Conservation (phyloP, 2,888 invertebrate genomes). For the Tupiocoris notatus region DNA sequence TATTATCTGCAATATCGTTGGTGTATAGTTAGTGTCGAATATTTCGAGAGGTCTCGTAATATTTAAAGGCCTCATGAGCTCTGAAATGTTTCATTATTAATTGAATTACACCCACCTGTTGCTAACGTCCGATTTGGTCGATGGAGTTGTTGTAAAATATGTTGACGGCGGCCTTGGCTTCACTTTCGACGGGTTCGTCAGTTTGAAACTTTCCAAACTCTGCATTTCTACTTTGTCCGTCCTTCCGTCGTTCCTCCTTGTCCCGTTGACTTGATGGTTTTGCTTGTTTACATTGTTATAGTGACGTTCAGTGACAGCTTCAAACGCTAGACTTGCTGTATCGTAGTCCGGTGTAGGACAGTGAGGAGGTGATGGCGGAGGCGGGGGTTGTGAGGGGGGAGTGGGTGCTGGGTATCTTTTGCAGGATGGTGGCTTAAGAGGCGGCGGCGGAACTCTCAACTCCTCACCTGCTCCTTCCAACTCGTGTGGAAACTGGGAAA, state of each 20-base stretch:
- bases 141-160: conserved; percentile 60
- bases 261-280: background rate
- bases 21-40: too few species aligned
- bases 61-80: too few species aligned
- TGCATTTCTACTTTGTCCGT: conserved; percentile 70
- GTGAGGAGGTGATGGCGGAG: conserved; percentile 58
- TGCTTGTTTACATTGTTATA: background rate
- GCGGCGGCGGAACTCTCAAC: background rate
- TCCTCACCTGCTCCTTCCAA: conserved; percentile 16
- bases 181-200: conserved; percentile 64
- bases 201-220: conserved; percentile 71
- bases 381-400: conserved; percentile 52
- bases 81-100: too few species aligned
- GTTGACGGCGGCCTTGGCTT: conserved; percentile 67
- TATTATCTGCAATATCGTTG: too few species aligned
- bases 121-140: conserved; percentile 27
- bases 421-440: conserved; percentile 18
- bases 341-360: conserved; percentile 62
- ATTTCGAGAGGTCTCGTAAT: too few species aligned
- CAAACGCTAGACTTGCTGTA: conserved; percentile 52
- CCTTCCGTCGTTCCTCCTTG: conserved; percentile 47
- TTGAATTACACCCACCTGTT: conserved; percentile 44
- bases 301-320: conserved; percentile 36
- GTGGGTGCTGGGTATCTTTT: conserved; percentile 38
- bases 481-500: conserved; percentile 42